Conservation (phyloP, 2,113 vertebrate genomes). For the Taurulus bubalis region DNA sequence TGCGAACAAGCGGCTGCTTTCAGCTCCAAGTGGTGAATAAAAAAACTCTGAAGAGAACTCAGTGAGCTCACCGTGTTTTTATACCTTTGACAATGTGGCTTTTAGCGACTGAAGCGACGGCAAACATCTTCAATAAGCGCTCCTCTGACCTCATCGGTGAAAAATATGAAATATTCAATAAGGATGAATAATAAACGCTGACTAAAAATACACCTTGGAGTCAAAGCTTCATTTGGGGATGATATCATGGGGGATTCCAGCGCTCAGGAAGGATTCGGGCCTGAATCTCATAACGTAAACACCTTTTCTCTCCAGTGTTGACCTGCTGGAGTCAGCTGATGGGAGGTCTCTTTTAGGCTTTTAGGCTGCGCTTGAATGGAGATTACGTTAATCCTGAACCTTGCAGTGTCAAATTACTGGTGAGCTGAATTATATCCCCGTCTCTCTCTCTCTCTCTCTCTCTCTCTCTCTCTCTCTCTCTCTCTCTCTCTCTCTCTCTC, state of each 20-base stretch:
- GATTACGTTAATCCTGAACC: constrained; percentile 68
- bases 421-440: background rate
- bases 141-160: background rate
- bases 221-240: background rate
- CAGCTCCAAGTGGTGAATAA: background rate
- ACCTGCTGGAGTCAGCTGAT: constrained; percentile 30
- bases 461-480: background rate
- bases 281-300: background rate
- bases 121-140: background rate
- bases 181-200: background rate
- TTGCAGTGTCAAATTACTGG: constrained; percentile 60
- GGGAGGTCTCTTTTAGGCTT: constrained; percentile 20
- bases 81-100: background rate
- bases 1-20: background rate
- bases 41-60: background rate
- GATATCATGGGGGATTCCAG: background rate
- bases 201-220: background rate
- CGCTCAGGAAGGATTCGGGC: background rate
- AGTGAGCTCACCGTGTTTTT: background rate
- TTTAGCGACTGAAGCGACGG: background rate
- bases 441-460: no score
- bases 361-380: constrained; percentile 30
- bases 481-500: background rate
- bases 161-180: constrained; percentile 15
- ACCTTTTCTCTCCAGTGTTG: background rate